These are phyloP conservation scores for Sitta carolinensis DNA, from an alignment of 2,797 vertebrate genomes.

Conservation along the genomic window DNA sequence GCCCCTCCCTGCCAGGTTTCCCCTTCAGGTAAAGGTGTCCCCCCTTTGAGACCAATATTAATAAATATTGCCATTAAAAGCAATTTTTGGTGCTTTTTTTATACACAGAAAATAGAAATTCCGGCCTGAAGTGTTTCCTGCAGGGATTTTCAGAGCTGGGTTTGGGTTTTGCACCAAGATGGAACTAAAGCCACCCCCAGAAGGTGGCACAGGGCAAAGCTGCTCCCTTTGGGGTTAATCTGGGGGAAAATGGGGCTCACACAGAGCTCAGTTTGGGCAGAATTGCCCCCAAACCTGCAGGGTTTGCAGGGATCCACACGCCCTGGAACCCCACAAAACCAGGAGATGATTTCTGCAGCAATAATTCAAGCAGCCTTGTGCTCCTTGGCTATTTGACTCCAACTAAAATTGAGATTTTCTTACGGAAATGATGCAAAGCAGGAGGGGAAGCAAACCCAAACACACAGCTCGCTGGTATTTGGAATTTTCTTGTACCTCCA, in stretches of 20 bases:
- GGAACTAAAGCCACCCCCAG: background rate
- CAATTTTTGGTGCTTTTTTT: background rate
- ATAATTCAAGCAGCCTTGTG: background rate
- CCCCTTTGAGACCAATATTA: background rate
- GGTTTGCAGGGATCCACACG: background rate
- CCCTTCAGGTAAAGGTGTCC: background rate
- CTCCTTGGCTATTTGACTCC: background rate
- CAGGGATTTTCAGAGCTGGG: background rate
- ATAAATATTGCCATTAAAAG: background rate
- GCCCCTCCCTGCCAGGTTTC: background rate
- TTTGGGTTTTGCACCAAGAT: background rate
- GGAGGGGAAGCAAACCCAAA: background rate
- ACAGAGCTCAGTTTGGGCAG: background rate
- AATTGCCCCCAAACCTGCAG: background rate
- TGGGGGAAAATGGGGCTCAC: background rate
- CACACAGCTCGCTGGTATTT: background rate
- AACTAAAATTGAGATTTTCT: background rate
- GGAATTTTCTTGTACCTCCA: background rate
- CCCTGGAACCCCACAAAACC: background rate
- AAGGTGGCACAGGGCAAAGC: background rate
- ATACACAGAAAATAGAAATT: rapidly evolving
- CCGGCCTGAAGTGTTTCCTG: background rate
- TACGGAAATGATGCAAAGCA: background rate
- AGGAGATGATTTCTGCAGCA: background rate
- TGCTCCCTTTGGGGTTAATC: background rate